Evolutionary conservation across 1,140 invertebrate genomes (phyloP).

Genomic region (Reticulitermes speratus): DNA sequence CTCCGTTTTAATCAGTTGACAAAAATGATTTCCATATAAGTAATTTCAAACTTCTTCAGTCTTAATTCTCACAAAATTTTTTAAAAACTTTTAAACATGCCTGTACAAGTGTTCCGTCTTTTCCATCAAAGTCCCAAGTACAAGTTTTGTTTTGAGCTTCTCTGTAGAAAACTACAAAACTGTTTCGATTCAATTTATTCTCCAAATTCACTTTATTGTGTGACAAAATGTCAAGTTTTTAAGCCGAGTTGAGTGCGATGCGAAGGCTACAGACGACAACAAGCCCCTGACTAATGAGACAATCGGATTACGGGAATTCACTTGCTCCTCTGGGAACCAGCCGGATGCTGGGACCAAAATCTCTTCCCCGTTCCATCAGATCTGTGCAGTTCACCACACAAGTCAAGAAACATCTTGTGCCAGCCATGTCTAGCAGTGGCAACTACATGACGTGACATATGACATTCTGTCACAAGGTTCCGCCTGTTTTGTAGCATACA

Average conservation of each 20-base stretch:
- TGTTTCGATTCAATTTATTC: slow-evolving; percentile 8
- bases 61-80: no score
- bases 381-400: neutral
- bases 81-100: no score
- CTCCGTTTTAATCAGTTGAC: no score
- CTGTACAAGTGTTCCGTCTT: no score
- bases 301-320: slow-evolving; percentile 22
- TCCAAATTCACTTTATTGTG: slow-evolving; percentile 11
- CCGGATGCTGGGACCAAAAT: neutral
- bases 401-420: slow-evolving; percentile 2
- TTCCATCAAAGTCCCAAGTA: neutral
- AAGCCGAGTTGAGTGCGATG: neutral
- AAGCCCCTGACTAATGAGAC: slow-evolving; percentile 23
- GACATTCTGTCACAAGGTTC: neutral
- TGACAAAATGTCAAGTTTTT: slow-evolving; percentile 20
- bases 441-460: neutral
- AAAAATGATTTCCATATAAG: no score
- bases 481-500: neutral
- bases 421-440: neutral
- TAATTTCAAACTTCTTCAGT: no score
- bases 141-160: neutral
- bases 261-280: neutral
- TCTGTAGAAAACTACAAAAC: neutral
- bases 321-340: neutral
- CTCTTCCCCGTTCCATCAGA: neutral